These are phyloP conservation scores for Dysmachus trigonus DNA, from an alignment of 2,888 invertebrate species.

Conservation along the genomic window DNA sequence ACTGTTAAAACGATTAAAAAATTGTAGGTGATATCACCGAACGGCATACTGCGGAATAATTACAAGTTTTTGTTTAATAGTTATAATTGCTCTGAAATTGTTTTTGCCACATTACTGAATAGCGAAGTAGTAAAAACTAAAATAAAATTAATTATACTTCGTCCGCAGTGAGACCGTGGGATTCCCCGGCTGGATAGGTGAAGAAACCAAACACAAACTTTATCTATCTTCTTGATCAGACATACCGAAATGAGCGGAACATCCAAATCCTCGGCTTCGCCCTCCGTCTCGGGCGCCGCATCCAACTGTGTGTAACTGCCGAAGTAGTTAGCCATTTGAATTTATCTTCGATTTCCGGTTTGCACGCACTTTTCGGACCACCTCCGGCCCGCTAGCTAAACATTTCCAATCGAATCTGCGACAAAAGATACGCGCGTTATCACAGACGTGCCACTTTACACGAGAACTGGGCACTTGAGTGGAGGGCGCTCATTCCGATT, in stretches of 20 bases:
- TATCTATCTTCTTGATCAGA: background rate
- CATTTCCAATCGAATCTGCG: background rate
- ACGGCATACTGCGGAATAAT: background rate
- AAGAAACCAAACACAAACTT: background rate
- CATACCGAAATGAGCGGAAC: background rate
- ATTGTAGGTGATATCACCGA: no score
- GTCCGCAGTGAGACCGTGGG: background rate
- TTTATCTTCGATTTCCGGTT: background rate
- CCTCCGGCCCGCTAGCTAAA: background rate
- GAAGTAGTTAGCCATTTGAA: background rate
- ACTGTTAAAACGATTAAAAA: background rate
- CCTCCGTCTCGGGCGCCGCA: background rate
- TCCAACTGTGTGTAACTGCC: background rate
- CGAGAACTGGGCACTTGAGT: background rate
- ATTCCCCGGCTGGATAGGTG: background rate
- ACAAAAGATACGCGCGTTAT: background rate
- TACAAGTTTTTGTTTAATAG: background rate
- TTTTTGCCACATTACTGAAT: background rate
- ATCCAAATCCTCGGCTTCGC: background rate
- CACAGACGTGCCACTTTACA: background rate
- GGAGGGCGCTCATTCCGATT: background rate
- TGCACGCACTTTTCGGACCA: background rate
- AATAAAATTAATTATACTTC: background rate
- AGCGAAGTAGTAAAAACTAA: background rate
- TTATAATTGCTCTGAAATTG: background rate